Percentiles rank a stretch among this genome's conserved stretches.
phyloP scores from a whole-genome alignment of 2,888 invertebrate species.

The Epinotia demarniana region DNA sequence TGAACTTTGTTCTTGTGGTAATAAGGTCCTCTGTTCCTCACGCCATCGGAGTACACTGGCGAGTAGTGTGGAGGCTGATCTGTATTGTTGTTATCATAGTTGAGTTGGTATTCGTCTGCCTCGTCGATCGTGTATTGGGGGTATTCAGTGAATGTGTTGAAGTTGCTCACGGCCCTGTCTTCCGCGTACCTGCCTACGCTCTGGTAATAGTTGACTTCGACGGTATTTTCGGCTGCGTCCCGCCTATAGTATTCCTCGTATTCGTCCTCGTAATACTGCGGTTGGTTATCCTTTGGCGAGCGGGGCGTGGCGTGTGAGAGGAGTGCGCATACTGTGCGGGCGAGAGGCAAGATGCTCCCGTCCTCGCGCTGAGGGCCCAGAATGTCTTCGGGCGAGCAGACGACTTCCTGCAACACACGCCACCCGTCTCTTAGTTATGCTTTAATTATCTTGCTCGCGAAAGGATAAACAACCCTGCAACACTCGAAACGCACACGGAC shows the following conservation, averaged over 20 bases:
- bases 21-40: conserved; percentile 78
- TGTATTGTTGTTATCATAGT: conserved; percentile 68
- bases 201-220: conserved; percentile 68
- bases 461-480: conserved; percentile 77
- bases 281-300: conserved; percentile 81
- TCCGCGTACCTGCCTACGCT: conserved; percentile 64
- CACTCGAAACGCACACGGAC: conserved; percentile 60
- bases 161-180: conserved; percentile 71
- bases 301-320: conserved; percentile 75
- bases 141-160: conserved; percentile 55
- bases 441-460: conserved; percentile 61
- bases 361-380: conserved; percentile 69
- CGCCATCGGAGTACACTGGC: conserved; percentile 69
- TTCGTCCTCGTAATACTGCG: conserved; percentile 52
- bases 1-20: conserved; percentile 74
- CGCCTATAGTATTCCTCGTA: conserved; percentile 49
- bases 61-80: conserved; percentile 62
- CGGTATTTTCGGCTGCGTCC: conserved; percentile 58
- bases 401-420: conserved; percentile 88
- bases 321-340: conserved; percentile 68
- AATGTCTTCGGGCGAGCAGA: conserved; percentile 87
- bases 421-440: conserved; percentile 76
- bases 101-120: conserved; percentile 70
- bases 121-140: conserved; percentile 72
- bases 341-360: conserved; percentile 63